Conservation (phyloP, 2,888 invertebrate species). For the Leptinotarsa peninsularis region DNA sequence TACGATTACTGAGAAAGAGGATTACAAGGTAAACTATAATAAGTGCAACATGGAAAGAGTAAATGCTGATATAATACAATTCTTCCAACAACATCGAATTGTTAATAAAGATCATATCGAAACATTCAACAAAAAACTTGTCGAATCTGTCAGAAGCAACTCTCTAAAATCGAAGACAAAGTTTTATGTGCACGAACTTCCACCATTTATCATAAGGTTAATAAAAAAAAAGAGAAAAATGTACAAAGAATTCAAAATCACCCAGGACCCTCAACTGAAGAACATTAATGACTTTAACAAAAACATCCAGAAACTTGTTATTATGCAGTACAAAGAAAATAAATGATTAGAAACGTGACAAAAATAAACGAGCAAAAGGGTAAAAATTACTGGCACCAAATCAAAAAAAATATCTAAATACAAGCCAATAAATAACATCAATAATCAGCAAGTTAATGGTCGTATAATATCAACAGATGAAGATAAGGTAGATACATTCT, state of each 20-base stretch:
- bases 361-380: background rate
- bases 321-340: background rate
- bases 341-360: background rate
- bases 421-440: background rate
- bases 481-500: background rate
- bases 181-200: constrained; percentile 5
- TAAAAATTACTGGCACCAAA: constrained; percentile 11
- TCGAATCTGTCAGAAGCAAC: background rate
- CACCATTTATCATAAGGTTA: background rate
- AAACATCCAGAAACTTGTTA: background rate
- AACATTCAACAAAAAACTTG: constrained; percentile 3
- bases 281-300: background rate
- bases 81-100: background rate
- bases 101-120: background rate
- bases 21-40: background rate
- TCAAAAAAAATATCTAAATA: background rate
- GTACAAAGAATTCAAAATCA: background rate
- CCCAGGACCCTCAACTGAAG: background rate
- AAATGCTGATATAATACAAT: background rate
- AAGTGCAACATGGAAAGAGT: background rate
- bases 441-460: background rate
- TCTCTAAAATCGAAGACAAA: background rate
- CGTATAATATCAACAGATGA: background rate
- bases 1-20: background rate
- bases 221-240: constrained; percentile 3